phyloP scores from a whole-genome alignment of 2,797 vertebrate species.

The Mormyrops attenuatus region DNA sequence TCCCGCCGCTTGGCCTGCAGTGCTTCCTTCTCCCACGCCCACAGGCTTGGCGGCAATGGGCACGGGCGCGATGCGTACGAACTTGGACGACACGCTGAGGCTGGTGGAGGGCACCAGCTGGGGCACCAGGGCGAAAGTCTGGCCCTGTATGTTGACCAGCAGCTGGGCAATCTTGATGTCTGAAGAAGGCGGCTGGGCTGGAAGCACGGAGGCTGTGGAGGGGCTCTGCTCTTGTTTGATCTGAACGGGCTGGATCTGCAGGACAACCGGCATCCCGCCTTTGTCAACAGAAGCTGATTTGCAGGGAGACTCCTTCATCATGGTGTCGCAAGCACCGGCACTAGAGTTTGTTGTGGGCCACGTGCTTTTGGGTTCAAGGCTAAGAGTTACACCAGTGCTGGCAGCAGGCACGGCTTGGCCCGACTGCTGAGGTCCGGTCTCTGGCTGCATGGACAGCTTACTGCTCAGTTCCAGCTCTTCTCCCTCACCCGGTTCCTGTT shows the following conservation, averaged over 20 bases:
- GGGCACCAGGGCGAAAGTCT: slow-evolving; percentile 88
- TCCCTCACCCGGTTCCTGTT: slow-evolving; percentile 64
- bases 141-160: slow-evolving; percentile 90
- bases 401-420: slow-evolving; percentile 65
- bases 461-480: slow-evolving; percentile 40
- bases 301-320: slow-evolving; percentile 44
- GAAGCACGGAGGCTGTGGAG: slow-evolving; percentile 47
- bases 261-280: slow-evolving; percentile 73
- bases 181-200: slow-evolving; percentile 55
- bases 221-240: slow-evolving; percentile 75
- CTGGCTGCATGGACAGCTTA: slow-evolving; percentile 32
- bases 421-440: slow-evolving; percentile 56
- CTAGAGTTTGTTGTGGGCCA: slow-evolving; percentile 40
- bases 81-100: slow-evolving; percentile 77
- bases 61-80: slow-evolving; percentile 88
- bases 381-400: slow-evolving; percentile 37
- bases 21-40: slow-evolving; percentile 63
- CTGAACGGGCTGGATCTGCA: slow-evolving; percentile 83
- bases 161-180: slow-evolving; percentile 88
- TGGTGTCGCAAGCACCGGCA: slow-evolving; percentile 17
- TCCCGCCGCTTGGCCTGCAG: slow-evolving; percentile 56
- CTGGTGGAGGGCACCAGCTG: slow-evolving; percentile 76
- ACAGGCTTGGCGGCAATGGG: slow-evolving; percentile 88
- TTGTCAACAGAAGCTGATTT: slow-evolving; percentile 48
- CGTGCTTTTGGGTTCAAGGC: slow-evolving; percentile 57